Conservation (phyloP, 2,888 invertebrate genomes). For the Microchrysa polita region DNA sequence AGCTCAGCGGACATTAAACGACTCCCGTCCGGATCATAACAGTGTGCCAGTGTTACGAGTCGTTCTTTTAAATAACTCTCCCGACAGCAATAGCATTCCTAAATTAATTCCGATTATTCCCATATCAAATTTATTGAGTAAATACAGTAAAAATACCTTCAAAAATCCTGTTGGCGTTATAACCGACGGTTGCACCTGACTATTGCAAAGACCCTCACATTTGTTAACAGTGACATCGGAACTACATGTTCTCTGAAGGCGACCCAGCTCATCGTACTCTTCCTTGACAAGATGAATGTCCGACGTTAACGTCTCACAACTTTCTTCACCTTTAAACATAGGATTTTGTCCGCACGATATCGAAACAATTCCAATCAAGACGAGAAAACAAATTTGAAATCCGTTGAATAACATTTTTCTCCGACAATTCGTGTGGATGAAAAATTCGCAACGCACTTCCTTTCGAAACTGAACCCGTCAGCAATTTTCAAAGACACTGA, state of each 20-base stretch:
- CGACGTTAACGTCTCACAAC: constrained; percentile 85
- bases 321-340: constrained; percentile 70
- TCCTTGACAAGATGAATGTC: constrained; percentile 92
- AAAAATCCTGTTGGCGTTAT: constrained; percentile 88
- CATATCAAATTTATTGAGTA: not conserved
- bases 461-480: not conserved
- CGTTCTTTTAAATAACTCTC: constrained; percentile 87
- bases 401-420: not conserved
- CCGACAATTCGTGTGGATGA: not conserved
- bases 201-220: constrained; percentile 92
- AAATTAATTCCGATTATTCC: not conserved
- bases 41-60: constrained; percentile 80
- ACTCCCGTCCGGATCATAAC: constrained; percentile 88
- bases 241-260: constrained; percentile 85
- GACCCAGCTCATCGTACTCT: constrained; percentile 88
- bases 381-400: not conserved
- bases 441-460: not conserved
- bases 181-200: constrained; percentile 91
- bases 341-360: constrained; percentile 30
- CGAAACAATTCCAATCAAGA: not conserved
- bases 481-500: constrained; percentile 37
- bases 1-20: constrained; percentile 75
- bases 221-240: constrained; percentile 91
- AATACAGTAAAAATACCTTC: constrained; percentile 65
- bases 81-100: constrained; percentile 92